Base-by-base conservation (phyloP, 2,113 vertebrate genomes). In the Poecile atricapillus region DNA sequence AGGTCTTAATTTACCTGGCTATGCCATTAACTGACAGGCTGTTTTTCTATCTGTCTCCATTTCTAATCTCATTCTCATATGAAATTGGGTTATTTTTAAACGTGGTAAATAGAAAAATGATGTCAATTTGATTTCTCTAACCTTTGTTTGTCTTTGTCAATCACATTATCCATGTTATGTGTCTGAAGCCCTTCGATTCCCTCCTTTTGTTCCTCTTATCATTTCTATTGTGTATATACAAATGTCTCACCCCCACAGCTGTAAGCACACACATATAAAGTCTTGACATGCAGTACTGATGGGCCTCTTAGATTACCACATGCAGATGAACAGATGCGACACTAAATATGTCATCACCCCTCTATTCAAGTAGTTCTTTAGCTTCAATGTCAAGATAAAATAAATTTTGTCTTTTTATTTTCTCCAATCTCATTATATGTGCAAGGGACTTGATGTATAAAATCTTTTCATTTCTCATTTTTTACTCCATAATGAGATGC, bases 1-100 rank as follows among this genome's bases (percentile, higher is more conserved):
- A 86, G 30, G 56, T 91, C 65, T 96, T 92, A 95, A 92, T 70
- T 94, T 90, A 94, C 78, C 82, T 90, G 71, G 18, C 81, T 90
- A 7, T 92, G 87, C 87, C 82, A 91, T 55, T 70, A 70, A 35
- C 22, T 84, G 93, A 87, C 81, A 95, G 58, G 52, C 8, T 90
- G 55, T 9, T 94, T 96, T 96, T 93, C 87, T 77, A 71, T 94
- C 75, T 87, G 50, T 49, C n/a, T 63, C 62, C 55, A 10, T 46
- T 92, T 88, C 71, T 76, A 84, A 31, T 95, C 94, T 94, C 55
- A 31, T 83, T 82, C 90, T 91, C 67, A 76, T 24, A 68, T 41
- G 41, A 91, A 93, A 95, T 78, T 55, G 27, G 24, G 60, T 78
- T 87, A 68, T 64, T 89, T 93, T 49, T 73, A n/a, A 87, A 90